phyloP scores from a whole-genome alignment of 2,888 invertebrate genomes.

The Gastracanthus pulcherrimus region DNA sequence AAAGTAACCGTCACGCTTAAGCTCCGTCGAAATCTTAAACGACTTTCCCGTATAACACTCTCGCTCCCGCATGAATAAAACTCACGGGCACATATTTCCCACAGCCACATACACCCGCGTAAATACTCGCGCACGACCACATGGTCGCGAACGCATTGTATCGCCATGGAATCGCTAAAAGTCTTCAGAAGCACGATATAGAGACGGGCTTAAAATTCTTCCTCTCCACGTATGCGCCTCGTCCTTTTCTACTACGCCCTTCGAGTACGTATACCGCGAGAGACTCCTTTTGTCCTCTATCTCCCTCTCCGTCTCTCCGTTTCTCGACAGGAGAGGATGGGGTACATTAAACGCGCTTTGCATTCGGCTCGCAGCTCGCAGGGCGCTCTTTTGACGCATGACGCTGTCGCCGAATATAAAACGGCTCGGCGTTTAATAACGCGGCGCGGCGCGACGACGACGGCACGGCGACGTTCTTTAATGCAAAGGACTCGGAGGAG shows the following conservation, averaged over 20 bases:
- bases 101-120: no score
- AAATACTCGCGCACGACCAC: no score
- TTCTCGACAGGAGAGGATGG: background rate
- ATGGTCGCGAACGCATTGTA: no score
- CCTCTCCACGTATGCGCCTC: background rate
- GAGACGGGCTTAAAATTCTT: background rate
- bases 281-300: background rate
- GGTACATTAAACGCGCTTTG: slow-evolving; percentile 25
- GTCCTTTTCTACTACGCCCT: background rate
- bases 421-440: slow-evolving; percentile 32
- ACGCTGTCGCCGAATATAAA: slow-evolving; percentile 34
- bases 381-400: slow-evolving; percentile 35
- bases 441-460: background rate
- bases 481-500: slow-evolving; percentile 2
- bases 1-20: no score
- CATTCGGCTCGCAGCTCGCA: background rate
- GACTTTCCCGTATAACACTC: no score
- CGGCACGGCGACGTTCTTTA: background rate
- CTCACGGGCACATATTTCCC: no score
- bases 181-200: background rate
- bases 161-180: no score
- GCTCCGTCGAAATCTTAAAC: no score
- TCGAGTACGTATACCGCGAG: background rate
- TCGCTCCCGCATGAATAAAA: no score
- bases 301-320: no score